Evolutionary conservation across 2,113 vertebrate species (phyloP).

Genomic region (Bujurquina vittata): DNA sequence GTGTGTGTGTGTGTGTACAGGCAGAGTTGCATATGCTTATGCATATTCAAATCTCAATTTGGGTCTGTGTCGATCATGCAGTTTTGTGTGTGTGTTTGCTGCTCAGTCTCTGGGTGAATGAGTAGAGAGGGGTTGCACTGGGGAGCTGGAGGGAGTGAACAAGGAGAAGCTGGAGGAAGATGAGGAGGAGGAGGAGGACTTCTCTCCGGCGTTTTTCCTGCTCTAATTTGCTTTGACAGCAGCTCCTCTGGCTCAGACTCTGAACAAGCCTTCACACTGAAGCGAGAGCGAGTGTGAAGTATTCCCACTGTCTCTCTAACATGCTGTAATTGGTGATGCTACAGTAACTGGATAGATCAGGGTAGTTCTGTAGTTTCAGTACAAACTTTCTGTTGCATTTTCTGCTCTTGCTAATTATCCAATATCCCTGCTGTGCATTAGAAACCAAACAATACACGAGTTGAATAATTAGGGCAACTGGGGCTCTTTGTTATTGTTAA

Average conservation of each 20-base stretch:
- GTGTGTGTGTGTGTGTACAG: background rate
- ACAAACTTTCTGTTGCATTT: background rate
- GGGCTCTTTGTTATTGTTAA: background rate
- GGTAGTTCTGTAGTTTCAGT: background rate
- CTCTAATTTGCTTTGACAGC: conserved; percentile 64
- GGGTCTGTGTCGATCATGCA: background rate
- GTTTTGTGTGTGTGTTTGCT: background rate
- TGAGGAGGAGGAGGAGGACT: conserved; percentile 8
- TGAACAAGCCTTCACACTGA: conserved; percentile 14
- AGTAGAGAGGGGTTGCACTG: conserved; percentile 1
- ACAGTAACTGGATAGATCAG: background rate
- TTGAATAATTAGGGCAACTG: background rate
- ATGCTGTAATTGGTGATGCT: conserved; percentile 32
- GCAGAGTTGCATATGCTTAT: background rate
- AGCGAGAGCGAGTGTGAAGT: background rate
- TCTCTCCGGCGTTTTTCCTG: conserved; percentile 41
- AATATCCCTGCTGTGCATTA: conserved; percentile 4
- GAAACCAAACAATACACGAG: background rate
- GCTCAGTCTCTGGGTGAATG: conserved; percentile 16
- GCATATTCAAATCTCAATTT: conserved; percentile 3
- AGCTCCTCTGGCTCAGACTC: conserved; percentile 38
- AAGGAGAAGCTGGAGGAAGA: background rate
- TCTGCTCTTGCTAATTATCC: background rate
- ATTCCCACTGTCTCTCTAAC: conserved; percentile 6
- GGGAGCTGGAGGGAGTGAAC: background rate